phyloP scores from a whole-genome alignment of 1,140 invertebrate species.

The Charaxes varanes region DNA sequence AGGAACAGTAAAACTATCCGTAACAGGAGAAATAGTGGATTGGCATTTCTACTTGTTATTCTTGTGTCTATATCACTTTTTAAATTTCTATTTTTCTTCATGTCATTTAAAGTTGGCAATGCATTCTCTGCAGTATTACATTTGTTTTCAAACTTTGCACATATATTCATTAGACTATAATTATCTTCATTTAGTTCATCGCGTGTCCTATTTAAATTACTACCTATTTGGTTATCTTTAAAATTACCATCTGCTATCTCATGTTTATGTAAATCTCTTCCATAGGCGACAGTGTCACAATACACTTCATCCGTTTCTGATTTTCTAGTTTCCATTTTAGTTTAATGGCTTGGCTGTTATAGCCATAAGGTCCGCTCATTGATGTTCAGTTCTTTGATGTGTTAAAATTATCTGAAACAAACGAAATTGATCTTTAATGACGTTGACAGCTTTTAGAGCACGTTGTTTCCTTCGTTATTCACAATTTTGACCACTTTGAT shows the following conservation, averaged over 20 bases:
- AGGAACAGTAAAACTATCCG: constrained; percentile 34
- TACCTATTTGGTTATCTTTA: neutral
- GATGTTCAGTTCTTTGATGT: constrained; percentile 2
- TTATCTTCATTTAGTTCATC: too few relatives aligned
- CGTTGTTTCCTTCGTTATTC: too few relatives aligned
- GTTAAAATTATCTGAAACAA: constrained; percentile 32
- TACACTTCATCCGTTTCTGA: constrained; percentile 9
- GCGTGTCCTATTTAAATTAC: neutral
- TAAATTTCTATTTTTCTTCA: neutral
- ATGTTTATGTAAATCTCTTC: constrained; percentile 9
- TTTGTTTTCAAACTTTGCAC: too few relatives aligned
- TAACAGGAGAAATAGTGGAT: constrained; percentile 55
- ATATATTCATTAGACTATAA: too few relatives aligned
- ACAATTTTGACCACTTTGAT: too few relatives aligned
- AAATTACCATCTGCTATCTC: constrained; percentile 19
- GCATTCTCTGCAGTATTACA: too few relatives aligned
- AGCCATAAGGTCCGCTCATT: constrained; percentile 34
- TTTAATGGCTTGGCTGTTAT: constrained; percentile 20
- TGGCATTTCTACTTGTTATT: constrained; percentile 49
- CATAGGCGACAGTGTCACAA: constrained; percentile 13
- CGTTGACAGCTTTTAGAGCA: too few relatives aligned
- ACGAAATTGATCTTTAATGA: too few relatives aligned
- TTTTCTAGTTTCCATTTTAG: constrained; percentile 25
- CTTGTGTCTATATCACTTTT: constrained; percentile 21
- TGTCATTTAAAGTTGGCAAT: neutral